Percentiles rank a stretch among this genome's conserved stretches.
These are phyloP conservation scores for Ictidomys tridecemlineatus DNA, from an alignment of 2,113 vertebrate species.

Conservation along the genomic window DNA sequence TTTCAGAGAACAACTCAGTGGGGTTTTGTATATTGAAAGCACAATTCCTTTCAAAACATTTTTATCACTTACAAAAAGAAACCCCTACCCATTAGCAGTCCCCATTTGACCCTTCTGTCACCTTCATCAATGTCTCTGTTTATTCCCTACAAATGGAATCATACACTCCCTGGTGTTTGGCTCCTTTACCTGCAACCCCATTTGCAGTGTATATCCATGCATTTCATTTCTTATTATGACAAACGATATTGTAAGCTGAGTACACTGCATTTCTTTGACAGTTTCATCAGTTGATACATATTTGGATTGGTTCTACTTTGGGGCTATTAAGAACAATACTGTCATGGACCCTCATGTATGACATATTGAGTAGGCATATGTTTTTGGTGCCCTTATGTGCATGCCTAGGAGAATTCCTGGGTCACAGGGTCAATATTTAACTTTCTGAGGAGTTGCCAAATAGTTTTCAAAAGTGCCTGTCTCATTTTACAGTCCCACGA, in stretches of 20 bases:
- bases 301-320: background rate
- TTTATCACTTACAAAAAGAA: background rate
- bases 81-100: background rate
- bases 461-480: background rate
- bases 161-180: background rate
- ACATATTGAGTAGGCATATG: background rate
- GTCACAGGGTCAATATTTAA: background rate
- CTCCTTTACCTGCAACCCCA: background rate
- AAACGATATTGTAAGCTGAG: background rate
- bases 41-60: constrained; percentile 37
- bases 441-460: background rate
- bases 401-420: background rate
- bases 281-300: background rate
- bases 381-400: background rate
- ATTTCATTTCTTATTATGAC: background rate
- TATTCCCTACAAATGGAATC: background rate
- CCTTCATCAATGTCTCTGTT: background rate
- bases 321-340: background rate
- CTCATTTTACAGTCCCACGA: background rate
- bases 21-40: background rate
- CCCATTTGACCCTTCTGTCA: too few relatives aligned
- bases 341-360: background rate
- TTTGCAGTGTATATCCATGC: background rate
- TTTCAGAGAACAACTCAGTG: background rate
- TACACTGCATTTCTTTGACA: background rate